phyloP scores from a whole-genome alignment of 2,888 invertebrate species.

The Protophormia terraenovae region DNA sequence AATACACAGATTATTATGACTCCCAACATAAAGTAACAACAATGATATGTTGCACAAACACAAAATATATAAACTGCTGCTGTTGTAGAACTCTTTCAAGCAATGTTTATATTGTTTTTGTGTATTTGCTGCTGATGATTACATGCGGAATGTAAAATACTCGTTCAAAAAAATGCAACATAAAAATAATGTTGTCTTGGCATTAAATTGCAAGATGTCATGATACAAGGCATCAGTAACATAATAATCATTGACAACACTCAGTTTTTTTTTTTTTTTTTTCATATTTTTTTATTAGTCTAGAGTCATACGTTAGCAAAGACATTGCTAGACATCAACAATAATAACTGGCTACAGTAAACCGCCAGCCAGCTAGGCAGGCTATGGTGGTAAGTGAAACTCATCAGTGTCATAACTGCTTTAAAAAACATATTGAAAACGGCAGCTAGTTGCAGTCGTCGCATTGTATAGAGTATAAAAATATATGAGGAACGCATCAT shows the following conservation, averaged over 20 bases:
- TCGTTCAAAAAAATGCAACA: constrained; percentile 19
- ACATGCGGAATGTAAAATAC: constrained; percentile 48
- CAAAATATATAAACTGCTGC: constrained; percentile 8
- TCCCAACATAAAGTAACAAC: constrained; percentile 35
- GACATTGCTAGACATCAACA: neutral
- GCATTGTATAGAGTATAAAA: neutral
- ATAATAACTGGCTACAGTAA: constrained; percentile 28
- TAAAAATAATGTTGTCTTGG: constrained; percentile 44
- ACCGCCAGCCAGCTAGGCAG: neutral
- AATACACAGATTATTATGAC: constrained; percentile 51
- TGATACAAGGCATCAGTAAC: constrained; percentile 51
- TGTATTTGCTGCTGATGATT: constrained; percentile 4
- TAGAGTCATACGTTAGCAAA: constrained; percentile 10
- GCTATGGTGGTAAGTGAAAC: constrained; percentile 25
- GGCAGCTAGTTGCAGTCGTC: constrained; percentile 18
- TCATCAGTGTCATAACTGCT: constrained; percentile 52
- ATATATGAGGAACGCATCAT: constrained; percentile 31
- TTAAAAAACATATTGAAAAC: neutral
- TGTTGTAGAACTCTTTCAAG: neutral
- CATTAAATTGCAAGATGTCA: constrained; percentile 62
- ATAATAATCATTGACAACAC: constrained; percentile 58
- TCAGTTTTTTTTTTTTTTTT: neutral
- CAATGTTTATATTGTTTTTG: neutral
- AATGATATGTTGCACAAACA: constrained; percentile 35
- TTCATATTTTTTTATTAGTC: neutral